Base-by-base conservation (phyloP, 1,140 invertebrate species). In the Anoplophora glabripennis region DNA sequence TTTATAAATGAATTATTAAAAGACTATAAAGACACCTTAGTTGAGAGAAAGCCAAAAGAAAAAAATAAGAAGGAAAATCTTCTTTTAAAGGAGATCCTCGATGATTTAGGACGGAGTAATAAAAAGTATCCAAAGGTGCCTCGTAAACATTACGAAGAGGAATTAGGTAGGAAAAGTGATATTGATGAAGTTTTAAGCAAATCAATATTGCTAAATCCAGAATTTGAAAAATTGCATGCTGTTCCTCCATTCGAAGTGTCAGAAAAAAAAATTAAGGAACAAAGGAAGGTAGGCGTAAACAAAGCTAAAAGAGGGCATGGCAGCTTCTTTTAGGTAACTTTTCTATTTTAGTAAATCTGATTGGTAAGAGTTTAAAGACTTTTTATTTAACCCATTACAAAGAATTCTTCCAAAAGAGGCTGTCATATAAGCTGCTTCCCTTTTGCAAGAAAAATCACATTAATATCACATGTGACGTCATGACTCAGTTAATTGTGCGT, bases 141-240 rank as follows among this genome's bases (percentile, higher is more conserved):
- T 48, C 18, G 9, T 68, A 72, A 18, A 72, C 74, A 21, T 61
- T 73, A 28, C 65, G 0, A 61, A 71, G 0, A 65, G 75, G 18
- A 74, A 75, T 47, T 68, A 73, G 45, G 48, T 7, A 7, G 69
- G 73, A 11, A 63, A 60, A 42, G 15, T 73, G 80, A 87, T 76
- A 68, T 86, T 49, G 80, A 81, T 28, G 73, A 80, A 56, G 69
- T 83, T 58, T 76, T 89, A 75, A 71, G 84, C 60, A 88, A 86
- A 53, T 85, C 85, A 34, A 81, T 66, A 12, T 47, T 86, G 7
- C 69, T 89, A 3, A 79, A 79, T 35, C 78, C 84, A 7, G 87
- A 84, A 18, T 84, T 89, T 68, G 89, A 90, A 67, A 80, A 84
- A 68, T 65, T 84, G 17, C 77, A 85, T 49, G 65, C 73, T 15